Evolutionary conservation across 1,140 invertebrate genomes (phyloP), one percentile per base, ranked within the genome.

Genomic region (Gonioctena quinquepunctata): DNA sequence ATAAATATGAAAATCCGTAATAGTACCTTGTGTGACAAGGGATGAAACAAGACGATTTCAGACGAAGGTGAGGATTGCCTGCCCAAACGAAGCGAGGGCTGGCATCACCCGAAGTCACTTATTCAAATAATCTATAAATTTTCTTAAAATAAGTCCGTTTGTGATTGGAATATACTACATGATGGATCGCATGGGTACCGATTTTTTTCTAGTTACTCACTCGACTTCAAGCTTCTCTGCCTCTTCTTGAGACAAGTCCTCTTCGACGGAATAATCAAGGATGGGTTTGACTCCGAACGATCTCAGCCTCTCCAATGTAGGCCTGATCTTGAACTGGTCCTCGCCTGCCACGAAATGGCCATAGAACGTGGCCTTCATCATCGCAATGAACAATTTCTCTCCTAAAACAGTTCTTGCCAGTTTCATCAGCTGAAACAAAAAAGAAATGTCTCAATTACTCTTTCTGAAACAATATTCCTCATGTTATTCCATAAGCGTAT

Each of bases 281-380:
- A 99, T 99, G 1, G 97, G 95, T 84, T 99, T 99, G 3, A 99
- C 97, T 18, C 98, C 98, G 85, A 98, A 99, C 50, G 93, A 92
- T 27, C 92, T 88, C 74, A 99, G 87, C 79, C 94, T 88, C 77
- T 94, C 90, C 42, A 96, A 86, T 50, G 90, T 90, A 8, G 96
- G 96, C 69, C 91, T 89, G 78, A 97, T 97, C 79, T 90, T 91
- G 78, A 90, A 87, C 80, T 95, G 93, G 84, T 96, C 93, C 84
- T 97, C 94, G 16, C 96, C 96, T 49, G 96, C 96, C 22, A 99
- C 97, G 86, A 99, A 99, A 84, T 99, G 98, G 8, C 97, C 97
- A 83, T 99, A 99, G 86, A 99, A 98, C 18, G 97, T 97, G 1
- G 88, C 85, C 83, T 96, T 96, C 94, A 99, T 98, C 42, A 97